phyloP scores from a whole-genome alignment of 1,140 invertebrate genomes.

The Leptinotarsa defecta region DNA sequence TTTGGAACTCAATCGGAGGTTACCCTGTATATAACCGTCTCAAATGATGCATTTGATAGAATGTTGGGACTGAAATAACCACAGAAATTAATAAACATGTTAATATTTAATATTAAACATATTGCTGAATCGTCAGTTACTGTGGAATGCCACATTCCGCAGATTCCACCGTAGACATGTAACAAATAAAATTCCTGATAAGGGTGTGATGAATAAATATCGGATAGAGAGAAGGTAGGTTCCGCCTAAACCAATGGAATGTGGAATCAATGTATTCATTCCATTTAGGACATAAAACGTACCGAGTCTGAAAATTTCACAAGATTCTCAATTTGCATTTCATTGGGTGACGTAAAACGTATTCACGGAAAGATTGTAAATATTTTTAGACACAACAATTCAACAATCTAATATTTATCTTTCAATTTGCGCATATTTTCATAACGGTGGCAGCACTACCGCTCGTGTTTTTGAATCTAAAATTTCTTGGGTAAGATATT shows the following conservation, averaged over 20 bases:
- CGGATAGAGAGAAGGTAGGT: not conserved
- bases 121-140: not conserved
- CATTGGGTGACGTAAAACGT: conserved; percentile 43
- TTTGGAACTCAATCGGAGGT: too few relatives aligned
- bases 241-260: not conserved
- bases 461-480: conserved; percentile 39
- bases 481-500: conserved; percentile 16
- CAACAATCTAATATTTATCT: conserved; percentile 53
- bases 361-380: conserved; percentile 52
- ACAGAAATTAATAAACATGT: too few relatives aligned
- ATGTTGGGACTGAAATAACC: too few relatives aligned
- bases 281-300: not conserved
- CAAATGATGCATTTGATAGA: too few relatives aligned
- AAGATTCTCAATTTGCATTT: conserved; percentile 29
- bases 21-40: too few relatives aligned
- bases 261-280: conserved; percentile 13
- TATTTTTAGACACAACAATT: conserved; percentile 55
- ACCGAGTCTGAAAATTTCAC: conserved; percentile 7
- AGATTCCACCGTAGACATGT: not conserved
- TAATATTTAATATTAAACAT: too few relatives aligned
- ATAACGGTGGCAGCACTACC: conserved; percentile 47
- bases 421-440: conserved; percentile 49
- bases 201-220: not conserved
- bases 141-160: not conserved
- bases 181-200: not conserved